Evolutionary conservation across 2,113 vertebrate genomes (phyloP), one percentile per base, ranked within the genome.

Genomic region (Sigmodon hispidus): DNA sequence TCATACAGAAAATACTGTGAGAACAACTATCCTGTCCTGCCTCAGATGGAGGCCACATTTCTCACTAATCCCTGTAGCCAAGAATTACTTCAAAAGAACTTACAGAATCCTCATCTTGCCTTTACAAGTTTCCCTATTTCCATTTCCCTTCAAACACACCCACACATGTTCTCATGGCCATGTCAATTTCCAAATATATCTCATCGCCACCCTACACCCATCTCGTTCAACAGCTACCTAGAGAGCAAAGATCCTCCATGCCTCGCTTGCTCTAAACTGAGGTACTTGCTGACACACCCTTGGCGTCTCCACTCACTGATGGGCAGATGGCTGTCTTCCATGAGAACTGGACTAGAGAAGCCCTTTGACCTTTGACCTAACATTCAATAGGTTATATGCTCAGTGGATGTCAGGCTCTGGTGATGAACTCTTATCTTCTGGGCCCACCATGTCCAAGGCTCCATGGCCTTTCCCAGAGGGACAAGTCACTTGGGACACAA

Each of bases 201-300:
- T 59, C 77, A 61, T 34, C 29, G 12, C 43, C 26, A 65, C n/a
- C 13, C 8, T 57, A n/a, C 45, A 8, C 24, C 19, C 61, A 12
- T 2, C 34, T 34, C 15, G 16, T 48, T 90, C 72, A 61, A 67
- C 79, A 76, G 59, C 31, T 50, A 0, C 36, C 73, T 57, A 19
- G 76, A 84, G 19, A 34, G 15, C 55, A 55, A 87, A 67, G 59
- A 55, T 43, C 57, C 61, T 4, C 0, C 3, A 1, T 7, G 12
- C 24, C 59, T 65, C 31, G 1, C 21, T 65, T 11, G 67, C 69
- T 45, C n/a, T 26, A 0, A 19, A 55, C 50, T 4, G 50, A n/a
- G 7, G n/a, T 0, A 29, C 6, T 59, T 50, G 72, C 76, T 76
- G 7, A 16, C 4, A 22, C 8, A 13, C 4, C 67, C 5, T 0